A percentile compares a stretch with the other conserved stretches of the same genome.
phyloP scores from a whole-genome alignment of 2,888 invertebrate species.

The Rhagonycha fulva region DNA sequence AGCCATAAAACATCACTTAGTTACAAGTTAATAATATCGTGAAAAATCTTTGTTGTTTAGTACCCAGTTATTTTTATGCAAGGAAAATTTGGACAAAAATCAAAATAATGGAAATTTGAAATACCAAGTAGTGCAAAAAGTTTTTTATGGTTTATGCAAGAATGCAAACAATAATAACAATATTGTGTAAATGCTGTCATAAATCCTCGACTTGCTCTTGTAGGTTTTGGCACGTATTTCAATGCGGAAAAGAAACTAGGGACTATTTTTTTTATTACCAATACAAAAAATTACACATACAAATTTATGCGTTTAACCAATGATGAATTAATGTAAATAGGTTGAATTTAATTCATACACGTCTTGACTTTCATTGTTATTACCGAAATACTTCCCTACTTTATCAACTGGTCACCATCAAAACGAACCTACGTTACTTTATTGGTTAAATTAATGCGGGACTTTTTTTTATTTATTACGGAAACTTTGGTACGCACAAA shows the following conservation, averaged over 20 bases:
- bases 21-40: neutral
- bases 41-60: neutral
- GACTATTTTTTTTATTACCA: neutral
- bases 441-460: neutral
- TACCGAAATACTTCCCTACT: neutral
- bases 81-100: too few species aligned
- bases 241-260: constrained; percentile 1
- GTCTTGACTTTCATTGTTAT: constrained; percentile 1
- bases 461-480: neutral
- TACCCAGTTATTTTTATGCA: too few species aligned
- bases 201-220: neutral
- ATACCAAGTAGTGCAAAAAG: neutral
- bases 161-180: neutral
- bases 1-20: neutral
- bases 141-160: neutral
- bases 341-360: neutral
- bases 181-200: neutral
- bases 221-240: neutral
- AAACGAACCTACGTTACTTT: neutral
- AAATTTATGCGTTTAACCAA: neutral
- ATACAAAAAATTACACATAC: neutral
- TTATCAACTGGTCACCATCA: neutral
- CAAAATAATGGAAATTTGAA: too few species aligned
- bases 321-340: constrained; percentile 1
- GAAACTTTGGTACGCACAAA: neutral